These are phyloP conservation scores for Naja naja DNA, from an alignment of 2,113 vertebrate genomes.

Conservation along the genomic window DNA sequence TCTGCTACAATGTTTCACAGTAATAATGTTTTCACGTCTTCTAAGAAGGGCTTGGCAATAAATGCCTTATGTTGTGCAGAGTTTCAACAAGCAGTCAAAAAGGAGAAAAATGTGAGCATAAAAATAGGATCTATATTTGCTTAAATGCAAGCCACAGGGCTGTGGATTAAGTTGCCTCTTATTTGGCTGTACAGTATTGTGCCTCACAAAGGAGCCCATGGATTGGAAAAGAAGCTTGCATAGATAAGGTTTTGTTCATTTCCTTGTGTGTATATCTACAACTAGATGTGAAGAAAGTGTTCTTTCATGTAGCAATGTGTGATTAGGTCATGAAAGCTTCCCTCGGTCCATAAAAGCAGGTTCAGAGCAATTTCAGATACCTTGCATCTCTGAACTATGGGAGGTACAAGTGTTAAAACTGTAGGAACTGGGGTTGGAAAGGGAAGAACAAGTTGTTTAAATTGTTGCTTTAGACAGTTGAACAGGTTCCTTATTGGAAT, in stretches of 20 bases:
- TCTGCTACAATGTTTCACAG: not conserved
- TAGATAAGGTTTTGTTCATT: not conserved
- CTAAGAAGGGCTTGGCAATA: not conserved
- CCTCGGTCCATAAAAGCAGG: not conserved
- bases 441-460: not conserved
- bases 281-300: not conserved
- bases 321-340: not conserved
- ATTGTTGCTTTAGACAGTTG: not conserved
- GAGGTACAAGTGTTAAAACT: not conserved
- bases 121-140: not conserved
- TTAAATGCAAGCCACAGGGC: not conserved
- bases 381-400: not conserved
- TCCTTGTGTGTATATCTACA: not conserved
- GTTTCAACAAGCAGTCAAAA: not conserved
- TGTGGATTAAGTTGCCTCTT: not conserved
- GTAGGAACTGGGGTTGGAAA: not conserved
- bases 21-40: not conserved
- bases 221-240: not conserved
- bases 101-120: not conserved
- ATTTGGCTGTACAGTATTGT: not conserved
- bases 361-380: not conserved
- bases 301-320: not conserved
- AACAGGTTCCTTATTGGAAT: not conserved
- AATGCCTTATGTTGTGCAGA: not conserved
- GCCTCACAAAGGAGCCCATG: not conserved